A percentile compares a stretch with the other conserved stretches of the same genome.
Conservation (phyloP, 1,140 invertebrate genomes). For the Drosophila sturtevanti region DNA sequence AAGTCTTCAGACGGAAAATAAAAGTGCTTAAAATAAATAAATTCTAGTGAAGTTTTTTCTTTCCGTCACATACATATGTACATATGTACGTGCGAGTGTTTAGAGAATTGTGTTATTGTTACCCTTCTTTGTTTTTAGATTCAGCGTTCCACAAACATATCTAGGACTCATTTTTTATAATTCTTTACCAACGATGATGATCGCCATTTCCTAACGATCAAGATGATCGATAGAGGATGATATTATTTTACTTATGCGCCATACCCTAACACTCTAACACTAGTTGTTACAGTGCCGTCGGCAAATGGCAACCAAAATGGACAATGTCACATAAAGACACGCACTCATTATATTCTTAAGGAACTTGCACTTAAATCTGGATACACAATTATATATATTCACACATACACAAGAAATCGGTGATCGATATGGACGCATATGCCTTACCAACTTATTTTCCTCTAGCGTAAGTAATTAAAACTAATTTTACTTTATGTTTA, state of each 20-base stretch:
- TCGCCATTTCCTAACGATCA: background rate
- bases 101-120: background rate
- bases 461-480: slow-evolving; percentile 65
- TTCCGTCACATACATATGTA: background rate
- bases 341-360: background rate
- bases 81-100: background rate
- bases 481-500: background rate
- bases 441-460: slow-evolving; percentile 75
- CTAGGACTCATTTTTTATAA: background rate
- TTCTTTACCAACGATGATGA: background rate
- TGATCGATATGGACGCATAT: slow-evolving; percentile 67
- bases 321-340: background rate
- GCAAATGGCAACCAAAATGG: slow-evolving; percentile 11
- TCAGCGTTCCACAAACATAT: background rate
- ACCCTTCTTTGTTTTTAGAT: background rate
- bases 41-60: slow-evolving; percentile 15
- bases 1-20: slow-evolving; percentile 11
- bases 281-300: slow-evolving; percentile 11
- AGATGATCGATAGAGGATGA: background rate
- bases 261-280: background rate
- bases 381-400: background rate
- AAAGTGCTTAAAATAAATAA: slow-evolving; percentile 23
- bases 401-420: background rate
- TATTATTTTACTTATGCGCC: background rate
- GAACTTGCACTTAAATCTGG: background rate